These are phyloP conservation scores for Neoarius graeffei DNA, from an alignment of 2,113 vertebrate species.

Conservation along the genomic window DNA sequence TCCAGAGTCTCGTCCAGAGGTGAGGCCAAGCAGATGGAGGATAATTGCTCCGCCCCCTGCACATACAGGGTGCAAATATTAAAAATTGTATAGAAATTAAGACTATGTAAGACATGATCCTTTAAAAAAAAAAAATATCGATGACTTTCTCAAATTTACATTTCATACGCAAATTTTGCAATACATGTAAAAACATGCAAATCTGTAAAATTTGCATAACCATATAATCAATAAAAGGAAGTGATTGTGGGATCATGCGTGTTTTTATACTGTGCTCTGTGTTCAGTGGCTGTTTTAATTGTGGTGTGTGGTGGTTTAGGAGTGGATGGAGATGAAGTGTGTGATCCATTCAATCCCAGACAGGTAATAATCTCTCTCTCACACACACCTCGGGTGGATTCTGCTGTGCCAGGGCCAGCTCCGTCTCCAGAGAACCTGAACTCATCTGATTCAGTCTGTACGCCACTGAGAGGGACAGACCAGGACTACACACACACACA, in stretches of 20 bases:
- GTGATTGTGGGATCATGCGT: background rate
- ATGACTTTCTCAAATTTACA: too few species aligned
- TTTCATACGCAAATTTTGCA: too few species aligned
- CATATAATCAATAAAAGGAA: background rate
- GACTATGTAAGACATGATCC: background rate
- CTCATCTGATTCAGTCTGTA: conserved; percentile 68
- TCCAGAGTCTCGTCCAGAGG: conserved; percentile 76
- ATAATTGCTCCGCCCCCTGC: conserved; percentile 58
- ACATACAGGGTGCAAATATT: background rate
- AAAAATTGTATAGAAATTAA: background rate
- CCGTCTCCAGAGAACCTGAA: conserved; percentile 77
- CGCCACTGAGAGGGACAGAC: conserved; percentile 67
- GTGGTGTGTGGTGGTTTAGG: background rate
- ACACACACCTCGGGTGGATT: conserved; percentile 77
- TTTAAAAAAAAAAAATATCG: background rate
- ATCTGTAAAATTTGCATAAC: background rate
- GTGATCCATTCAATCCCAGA: conserved; percentile 7
- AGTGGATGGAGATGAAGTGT: conserved; percentile 1
- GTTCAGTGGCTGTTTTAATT: background rate
- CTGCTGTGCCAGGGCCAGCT: conserved; percentile 84
- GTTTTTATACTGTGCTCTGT: background rate
- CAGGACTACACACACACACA: conserved; percentile 54
- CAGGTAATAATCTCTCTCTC: background rate
- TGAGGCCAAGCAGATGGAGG: conserved; percentile 47
- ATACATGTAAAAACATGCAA: too few species aligned